These are phyloP conservation scores for Sebastes iracundus DNA, from an alignment of 2,797 vertebrate species.

Conservation along the genomic window DNA sequence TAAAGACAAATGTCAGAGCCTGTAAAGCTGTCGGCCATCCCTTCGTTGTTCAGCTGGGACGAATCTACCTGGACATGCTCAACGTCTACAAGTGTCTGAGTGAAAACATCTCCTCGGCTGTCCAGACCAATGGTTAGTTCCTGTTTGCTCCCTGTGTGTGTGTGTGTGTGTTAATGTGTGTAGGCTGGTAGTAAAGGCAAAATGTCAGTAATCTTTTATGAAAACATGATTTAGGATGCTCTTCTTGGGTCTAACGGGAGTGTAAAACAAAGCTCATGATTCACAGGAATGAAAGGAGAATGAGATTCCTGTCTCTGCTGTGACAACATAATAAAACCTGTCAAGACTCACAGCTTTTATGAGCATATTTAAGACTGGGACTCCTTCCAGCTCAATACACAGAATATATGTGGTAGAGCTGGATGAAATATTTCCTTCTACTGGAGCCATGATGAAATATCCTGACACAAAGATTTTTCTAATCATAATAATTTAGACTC, in stretches of 20 bases:
- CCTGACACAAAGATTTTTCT: background rate
- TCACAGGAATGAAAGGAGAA: background rate
- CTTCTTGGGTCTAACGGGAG: background rate
- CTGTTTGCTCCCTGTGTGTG: background rate
- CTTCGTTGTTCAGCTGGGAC: constrained; percentile 94
- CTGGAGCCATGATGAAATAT: background rate
- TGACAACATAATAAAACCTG: background rate
- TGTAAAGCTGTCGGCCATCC: constrained; percentile 98
- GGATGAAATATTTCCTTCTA: background rate
- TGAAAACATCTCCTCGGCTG: constrained; percentile 97
- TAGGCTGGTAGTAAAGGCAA: background rate
- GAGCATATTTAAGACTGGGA: background rate
- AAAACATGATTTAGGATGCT: background rate
- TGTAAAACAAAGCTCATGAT: background rate
- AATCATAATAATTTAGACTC: background rate
- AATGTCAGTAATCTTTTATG: background rate
- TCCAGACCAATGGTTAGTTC: constrained; percentile 92
- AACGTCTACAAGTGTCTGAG: constrained; percentile 99
- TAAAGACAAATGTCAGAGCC: constrained; percentile 95
- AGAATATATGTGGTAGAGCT: background rate
- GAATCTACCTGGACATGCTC: constrained; percentile 98
- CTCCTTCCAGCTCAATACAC: background rate
- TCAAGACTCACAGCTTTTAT: background rate
- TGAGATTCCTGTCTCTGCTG: background rate
- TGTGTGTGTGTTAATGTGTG: no score